These are phyloP conservation scores for Galeopterus variegatus DNA, from an alignment of 2,113 vertebrate species.

Conservation along the genomic window DNA sequence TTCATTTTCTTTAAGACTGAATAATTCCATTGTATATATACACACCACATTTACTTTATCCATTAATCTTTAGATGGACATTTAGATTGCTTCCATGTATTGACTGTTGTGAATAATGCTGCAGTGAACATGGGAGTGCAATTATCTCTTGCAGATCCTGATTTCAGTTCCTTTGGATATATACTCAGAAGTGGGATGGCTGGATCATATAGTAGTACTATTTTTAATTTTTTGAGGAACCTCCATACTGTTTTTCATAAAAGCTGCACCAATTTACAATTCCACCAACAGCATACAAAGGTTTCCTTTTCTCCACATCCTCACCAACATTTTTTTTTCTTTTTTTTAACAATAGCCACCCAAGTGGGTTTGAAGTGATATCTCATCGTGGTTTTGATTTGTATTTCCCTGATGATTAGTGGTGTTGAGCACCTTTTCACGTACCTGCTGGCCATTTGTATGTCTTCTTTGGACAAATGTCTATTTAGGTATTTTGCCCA, in stretches of 20 bases:
- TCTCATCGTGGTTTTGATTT: not conserved
- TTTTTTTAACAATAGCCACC: not conserved
- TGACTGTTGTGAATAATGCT: not conserved
- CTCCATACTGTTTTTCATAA: not conserved
- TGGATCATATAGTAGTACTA: not conserved
- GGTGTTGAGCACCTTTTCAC: not conserved
- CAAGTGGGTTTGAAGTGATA: not conserved
- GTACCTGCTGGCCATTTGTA: not conserved
- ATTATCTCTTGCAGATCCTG: not conserved
- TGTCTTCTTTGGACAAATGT: not conserved
- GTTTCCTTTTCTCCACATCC: not conserved
- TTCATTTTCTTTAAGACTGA: not conserved
- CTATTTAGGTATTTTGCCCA: not conserved
- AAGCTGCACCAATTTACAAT: not conserved
- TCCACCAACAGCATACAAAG: not conserved
- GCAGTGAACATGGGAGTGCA: not conserved
- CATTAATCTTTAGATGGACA: not conserved
- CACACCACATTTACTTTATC: not conserved
- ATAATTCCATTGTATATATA: not conserved
- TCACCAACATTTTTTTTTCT: not conserved
- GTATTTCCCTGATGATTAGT: not conserved
- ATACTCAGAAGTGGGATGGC: not conserved
- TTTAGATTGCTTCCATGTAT: not conserved
- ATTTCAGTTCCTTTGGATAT: not conserved
- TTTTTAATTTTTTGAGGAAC: not conserved